These are phyloP conservation scores for Stercorarius parasiticus DNA, from an alignment of 2,113 vertebrate genomes.

Conservation along the genomic window DNA sequence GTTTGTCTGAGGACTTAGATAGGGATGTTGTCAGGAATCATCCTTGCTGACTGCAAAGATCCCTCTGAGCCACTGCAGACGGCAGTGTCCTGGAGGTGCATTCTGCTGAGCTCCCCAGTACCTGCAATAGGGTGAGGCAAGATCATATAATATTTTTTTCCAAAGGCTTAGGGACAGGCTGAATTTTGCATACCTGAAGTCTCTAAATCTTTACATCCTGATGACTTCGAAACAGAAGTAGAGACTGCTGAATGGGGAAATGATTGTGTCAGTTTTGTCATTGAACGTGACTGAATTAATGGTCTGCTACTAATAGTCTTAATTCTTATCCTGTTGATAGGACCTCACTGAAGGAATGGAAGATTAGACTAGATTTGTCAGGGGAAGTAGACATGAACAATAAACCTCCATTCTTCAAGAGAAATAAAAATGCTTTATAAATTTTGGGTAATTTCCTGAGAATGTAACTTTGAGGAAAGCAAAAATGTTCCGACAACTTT, in stretches of 20 bases:
- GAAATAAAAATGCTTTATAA: not conserved
- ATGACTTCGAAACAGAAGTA: not conserved
- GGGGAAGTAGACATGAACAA: not conserved
- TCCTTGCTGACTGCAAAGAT: not conserved
- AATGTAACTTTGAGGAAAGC: not conserved
- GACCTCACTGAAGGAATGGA: not conserved
- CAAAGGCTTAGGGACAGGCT: not conserved
- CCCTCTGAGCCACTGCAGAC: not conserved
- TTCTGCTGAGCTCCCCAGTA: not conserved
- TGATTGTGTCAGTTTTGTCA: not conserved
- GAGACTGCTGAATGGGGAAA: not conserved
- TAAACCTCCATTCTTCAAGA: not conserved
- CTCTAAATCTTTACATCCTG: not conserved
- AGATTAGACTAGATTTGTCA: not conserved
- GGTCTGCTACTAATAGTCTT: not conserved
- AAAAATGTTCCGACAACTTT: not conserved
- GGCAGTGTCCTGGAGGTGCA: not conserved
- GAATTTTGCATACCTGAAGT: not conserved
- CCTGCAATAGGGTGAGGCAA: not conserved
- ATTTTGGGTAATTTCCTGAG: not conserved
- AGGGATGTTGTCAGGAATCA: not conserved
- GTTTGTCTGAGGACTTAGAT: not conserved
- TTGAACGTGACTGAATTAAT: not conserved
- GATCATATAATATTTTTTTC: not conserved
- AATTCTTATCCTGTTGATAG: not conserved